These are phyloP conservation scores for Rhopalosiphum padi DNA, from an alignment of 1,140 invertebrate species.

Conservation along the genomic window DNA sequence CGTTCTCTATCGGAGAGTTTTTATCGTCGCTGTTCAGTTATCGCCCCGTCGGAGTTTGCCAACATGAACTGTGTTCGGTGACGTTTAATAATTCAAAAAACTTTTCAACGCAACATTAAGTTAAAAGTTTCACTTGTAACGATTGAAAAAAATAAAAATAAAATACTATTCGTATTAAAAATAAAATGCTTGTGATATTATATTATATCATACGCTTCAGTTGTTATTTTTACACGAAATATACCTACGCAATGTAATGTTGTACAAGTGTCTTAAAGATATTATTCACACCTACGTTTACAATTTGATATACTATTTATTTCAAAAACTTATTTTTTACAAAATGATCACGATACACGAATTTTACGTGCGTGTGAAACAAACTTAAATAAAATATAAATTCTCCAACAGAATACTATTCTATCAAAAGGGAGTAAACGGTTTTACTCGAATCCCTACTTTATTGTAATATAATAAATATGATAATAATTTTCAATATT, in stretches of 20 bases:
- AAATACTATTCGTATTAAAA: background rate
- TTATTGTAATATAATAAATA: background rate
- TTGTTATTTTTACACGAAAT: background rate
- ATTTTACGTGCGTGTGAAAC: too few species aligned
- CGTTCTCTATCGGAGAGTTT: background rate
- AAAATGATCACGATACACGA: too few species aligned
- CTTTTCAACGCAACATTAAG: background rate
- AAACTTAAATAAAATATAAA: too few species aligned
- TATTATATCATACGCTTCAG: background rate
- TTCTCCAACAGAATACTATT: too few species aligned
- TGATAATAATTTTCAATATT: background rate
- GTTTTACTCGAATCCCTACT: background rate
- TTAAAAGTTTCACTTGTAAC: conserved; percentile 17
- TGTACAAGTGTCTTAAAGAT: background rate
- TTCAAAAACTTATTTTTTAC: background rate
- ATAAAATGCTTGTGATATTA: background rate
- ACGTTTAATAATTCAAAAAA: conserved; percentile 4
- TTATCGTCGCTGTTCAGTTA: background rate
- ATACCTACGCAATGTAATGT: background rate
- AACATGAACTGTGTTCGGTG: background rate
- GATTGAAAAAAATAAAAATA: background rate
- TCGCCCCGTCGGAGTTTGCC: background rate
- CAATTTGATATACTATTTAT: background rate
- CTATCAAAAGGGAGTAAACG: background rate
- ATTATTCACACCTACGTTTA: background rate